Evolutionary conservation across 2,888 invertebrate species (phyloP).

Genomic region (Ischnura elegans): DNA sequence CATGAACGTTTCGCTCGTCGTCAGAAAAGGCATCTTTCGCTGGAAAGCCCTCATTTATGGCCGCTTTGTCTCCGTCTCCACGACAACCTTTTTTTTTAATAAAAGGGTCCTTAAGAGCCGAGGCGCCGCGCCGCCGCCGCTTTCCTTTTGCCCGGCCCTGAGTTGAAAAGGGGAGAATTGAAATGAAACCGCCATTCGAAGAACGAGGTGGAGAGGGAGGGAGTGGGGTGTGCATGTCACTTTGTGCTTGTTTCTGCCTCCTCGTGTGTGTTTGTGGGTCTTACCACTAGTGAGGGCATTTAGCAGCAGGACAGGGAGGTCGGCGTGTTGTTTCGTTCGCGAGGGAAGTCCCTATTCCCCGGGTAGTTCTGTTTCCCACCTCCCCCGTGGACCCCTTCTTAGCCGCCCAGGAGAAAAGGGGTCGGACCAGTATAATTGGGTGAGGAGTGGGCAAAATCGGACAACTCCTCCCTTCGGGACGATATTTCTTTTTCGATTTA

Average conservation of each 20-base stretch:
- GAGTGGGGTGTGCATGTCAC: not conserved
- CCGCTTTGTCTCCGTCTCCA: constrained; percentile 50
- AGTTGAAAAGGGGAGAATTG: constrained; percentile 61
- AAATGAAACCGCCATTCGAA: constrained; percentile 34
- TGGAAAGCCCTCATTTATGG: constrained; percentile 36
- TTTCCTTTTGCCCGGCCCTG: constrained; percentile 30
- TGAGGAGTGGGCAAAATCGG: not conserved
- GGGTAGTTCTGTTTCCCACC: constrained; percentile 42
- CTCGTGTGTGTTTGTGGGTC: not conserved
- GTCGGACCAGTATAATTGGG: constrained; percentile 34
- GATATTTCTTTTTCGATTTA: constrained; percentile 8
- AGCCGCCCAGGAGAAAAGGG: not conserved
- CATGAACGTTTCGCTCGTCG: constrained; percentile 13
- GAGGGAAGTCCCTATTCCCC: too few relatives aligned
- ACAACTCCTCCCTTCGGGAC: constrained; percentile 11
- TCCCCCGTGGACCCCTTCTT: not conserved
- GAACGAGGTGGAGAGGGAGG: not conserved
- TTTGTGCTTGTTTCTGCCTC: not conserved
- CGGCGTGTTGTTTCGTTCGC: too few relatives aligned
- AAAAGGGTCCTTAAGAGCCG: too few relatives aligned
- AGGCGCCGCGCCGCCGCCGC: constrained; percentile 32
- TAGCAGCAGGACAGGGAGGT: not conserved
- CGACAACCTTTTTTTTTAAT: constrained; percentile 54
- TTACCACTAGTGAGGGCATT: not conserved
- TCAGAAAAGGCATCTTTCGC: constrained; percentile 41